A percentile compares a stretch with the other conserved stretches of the same genome.
Evolutionary conservation across 1,140 invertebrate species (phyloP).

Genomic region (Bombyx mandarina): DNA sequence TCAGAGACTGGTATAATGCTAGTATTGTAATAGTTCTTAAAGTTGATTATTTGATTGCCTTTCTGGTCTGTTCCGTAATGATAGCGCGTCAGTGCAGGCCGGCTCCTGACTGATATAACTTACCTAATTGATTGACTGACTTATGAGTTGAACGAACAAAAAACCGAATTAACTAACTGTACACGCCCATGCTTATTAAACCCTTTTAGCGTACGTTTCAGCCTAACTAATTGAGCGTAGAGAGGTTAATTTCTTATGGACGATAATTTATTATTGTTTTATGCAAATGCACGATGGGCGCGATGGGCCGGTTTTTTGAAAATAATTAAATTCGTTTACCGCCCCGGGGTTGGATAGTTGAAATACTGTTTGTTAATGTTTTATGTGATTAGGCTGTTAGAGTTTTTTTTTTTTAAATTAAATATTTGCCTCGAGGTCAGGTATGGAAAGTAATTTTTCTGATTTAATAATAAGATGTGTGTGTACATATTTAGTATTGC

Average conservation of each 20-base stretch:
- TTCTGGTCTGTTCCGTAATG: slow-evolving; percentile 1
- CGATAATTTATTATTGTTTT: slow-evolving; percentile 64
- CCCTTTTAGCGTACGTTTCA: slow-evolving; percentile 47
- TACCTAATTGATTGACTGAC: slow-evolving; percentile 45
- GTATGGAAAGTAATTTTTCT: no score
- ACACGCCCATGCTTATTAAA: slow-evolving; percentile 40
- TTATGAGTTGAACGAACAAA: slow-evolving; percentile 27
- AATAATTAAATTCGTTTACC: slow-evolving; percentile 59
- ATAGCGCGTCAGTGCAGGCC: slow-evolving; percentile 7
- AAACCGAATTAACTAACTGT: slow-evolving; percentile 20
- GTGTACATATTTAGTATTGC: background rate
- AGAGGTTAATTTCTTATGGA: slow-evolving; percentile 57
- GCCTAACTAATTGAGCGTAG: slow-evolving; percentile 53
- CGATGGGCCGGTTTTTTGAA: slow-evolving; percentile 33
- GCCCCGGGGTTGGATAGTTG: slow-evolving; percentile 34
- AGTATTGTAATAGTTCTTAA: no score
- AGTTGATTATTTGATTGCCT: no score
- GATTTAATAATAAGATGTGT: background rate
- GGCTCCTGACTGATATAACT: slow-evolving; percentile 36
- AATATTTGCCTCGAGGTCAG: no score
- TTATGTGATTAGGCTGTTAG: slow-evolving; percentile 47
- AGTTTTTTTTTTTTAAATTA: background rate
- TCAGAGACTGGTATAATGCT: no score
- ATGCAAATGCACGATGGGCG: slow-evolving; percentile 44
- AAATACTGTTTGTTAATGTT: slow-evolving; percentile 44